phyloP scores from a whole-genome alignment of 1,140 invertebrate genomes.

The Drosophila auraria region DNA sequence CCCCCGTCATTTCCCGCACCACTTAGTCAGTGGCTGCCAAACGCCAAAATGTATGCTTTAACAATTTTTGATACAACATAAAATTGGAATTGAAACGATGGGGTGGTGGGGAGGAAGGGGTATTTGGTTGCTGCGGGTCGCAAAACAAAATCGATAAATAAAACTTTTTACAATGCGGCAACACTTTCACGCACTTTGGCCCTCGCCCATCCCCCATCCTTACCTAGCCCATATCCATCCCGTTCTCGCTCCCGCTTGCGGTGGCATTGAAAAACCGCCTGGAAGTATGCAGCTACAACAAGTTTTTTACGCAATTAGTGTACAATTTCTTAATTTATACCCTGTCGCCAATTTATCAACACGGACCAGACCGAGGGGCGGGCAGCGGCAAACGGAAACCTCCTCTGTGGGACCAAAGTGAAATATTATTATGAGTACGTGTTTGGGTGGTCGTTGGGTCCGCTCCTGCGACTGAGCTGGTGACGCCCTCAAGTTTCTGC shows the following conservation, averaged over 20 bases:
- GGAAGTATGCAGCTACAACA: constrained; percentile 74
- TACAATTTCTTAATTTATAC: constrained; percentile 85
- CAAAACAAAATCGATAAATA: constrained; percentile 79
- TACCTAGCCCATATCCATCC: neutral
- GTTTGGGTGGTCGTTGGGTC: constrained; percentile 47
- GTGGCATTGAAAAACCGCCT: constrained; percentile 74
- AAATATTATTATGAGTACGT: constrained; percentile 82
- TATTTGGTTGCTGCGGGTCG: constrained; percentile 67
- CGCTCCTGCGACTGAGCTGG: constrained; percentile 17
- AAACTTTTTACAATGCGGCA: constrained; percentile 77
- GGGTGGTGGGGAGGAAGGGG: neutral
- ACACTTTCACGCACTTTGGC: constrained; percentile 77
- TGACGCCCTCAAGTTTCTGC: constrained; percentile 54
- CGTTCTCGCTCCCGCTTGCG: constrained; percentile 32
- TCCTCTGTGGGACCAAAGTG: constrained; percentile 53
- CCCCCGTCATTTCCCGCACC: constrained; percentile 5
- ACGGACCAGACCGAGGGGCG: constrained; percentile 29
- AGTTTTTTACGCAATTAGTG: constrained; percentile 84
- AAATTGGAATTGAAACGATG: constrained; percentile 72
- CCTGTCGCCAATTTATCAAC: constrained; percentile 84
- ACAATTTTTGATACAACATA: constrained; percentile 77
- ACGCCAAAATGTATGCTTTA: constrained; percentile 81
- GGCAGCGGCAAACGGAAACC: constrained; percentile 21
- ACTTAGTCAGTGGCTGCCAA: constrained; percentile 58
- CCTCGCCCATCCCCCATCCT: constrained; percentile 5